Conservation (phyloP, 2,797 vertebrate species). For the Alca torda region DNA sequence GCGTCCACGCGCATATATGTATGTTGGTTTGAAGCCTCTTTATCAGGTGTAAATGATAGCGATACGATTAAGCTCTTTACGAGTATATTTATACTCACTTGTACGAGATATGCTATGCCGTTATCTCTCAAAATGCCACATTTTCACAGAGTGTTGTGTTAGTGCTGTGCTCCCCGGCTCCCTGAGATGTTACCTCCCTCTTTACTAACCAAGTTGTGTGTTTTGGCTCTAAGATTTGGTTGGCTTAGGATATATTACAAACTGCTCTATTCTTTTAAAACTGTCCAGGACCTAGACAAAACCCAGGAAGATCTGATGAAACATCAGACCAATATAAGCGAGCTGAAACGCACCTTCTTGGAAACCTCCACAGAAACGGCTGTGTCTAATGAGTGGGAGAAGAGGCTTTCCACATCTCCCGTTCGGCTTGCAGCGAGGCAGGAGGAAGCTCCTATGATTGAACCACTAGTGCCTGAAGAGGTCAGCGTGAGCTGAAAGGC, state of each 20-base stretch:
- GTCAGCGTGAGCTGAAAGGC: constrained; percentile 78
- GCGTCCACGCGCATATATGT: constrained; percentile 64
- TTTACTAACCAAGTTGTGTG: constrained; percentile 65
- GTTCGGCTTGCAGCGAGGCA: constrained; percentile 81
- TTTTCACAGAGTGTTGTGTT: constrained; percentile 78
- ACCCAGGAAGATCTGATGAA: constrained; percentile 87
- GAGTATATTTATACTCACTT: constrained; percentile 51
- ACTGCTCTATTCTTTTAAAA: constrained; percentile 69
- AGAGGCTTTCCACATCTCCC: constrained; percentile 90
- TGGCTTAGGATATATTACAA: constrained; percentile 7
- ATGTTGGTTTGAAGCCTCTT: constrained; percentile 55
- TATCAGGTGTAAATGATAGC: constrained; percentile 22
- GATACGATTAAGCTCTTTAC: constrained; percentile 2
- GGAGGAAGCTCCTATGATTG: constrained; percentile 90
- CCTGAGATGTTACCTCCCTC: constrained; percentile 56
- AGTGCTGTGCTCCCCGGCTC: constrained; percentile 63
- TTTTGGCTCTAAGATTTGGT: constrained; percentile 21
- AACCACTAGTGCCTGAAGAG: constrained; percentile 89
- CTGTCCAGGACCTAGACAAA: constrained; percentile 86
- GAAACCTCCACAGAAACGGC: constrained; percentile 82
- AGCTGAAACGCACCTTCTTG: constrained; percentile 96
- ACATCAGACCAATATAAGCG: constrained; percentile 93
- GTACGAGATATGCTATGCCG: constrained; percentile 61
- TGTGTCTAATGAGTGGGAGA: constrained; percentile 91
- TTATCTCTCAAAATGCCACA: constrained; percentile 72